Evolutionary conservation across 2,113 vertebrate species (phyloP).

Genomic region (Leptobrachium leishanense): DNA sequence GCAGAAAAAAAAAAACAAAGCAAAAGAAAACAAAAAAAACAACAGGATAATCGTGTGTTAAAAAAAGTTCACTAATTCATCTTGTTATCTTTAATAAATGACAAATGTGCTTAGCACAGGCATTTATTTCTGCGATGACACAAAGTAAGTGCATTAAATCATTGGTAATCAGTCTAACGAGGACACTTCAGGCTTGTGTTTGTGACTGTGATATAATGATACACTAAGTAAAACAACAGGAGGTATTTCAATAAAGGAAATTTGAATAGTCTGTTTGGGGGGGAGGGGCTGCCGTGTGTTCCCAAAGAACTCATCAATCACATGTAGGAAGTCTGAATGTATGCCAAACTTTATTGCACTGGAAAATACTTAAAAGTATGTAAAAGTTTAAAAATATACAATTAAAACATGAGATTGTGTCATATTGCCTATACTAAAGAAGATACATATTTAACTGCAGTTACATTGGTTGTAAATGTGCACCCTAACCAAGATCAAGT

Average conservation of each 20-base stretch:
- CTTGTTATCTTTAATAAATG: slow-evolving; percentile 42
- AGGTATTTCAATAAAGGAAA: not conserved
- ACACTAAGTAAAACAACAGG: slow-evolving; percentile 5
- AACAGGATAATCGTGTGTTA: slow-evolving; percentile 4
- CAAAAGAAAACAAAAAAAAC: no score
- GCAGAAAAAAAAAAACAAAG: not conserved
- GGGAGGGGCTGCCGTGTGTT: not conserved
- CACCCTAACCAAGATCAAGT: no score
- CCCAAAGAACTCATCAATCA: slow-evolving; percentile 8
- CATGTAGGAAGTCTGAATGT: not conserved
- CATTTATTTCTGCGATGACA: slow-evolving; percentile 28
- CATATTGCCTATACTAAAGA: not conserved
- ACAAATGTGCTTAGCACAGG: slow-evolving; percentile 9
- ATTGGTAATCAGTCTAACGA: not conserved
- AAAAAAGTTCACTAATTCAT: slow-evolving; percentile 34
- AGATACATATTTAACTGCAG: not conserved
- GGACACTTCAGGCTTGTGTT: slow-evolving; percentile 10
- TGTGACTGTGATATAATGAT: slow-evolving; percentile 14
- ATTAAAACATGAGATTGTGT: not conserved
- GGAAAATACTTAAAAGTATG: not conserved
- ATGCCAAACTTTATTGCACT: not conserved
- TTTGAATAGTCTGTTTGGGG: not conserved
- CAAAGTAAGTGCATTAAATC: slow-evolving; percentile 20
- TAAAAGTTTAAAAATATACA: not conserved
- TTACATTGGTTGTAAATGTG: no score